These are phyloP conservation scores for Trachymyrmex septentrionalis DNA, from an alignment of 1,140 invertebrate genomes.

Conservation along the genomic window DNA sequence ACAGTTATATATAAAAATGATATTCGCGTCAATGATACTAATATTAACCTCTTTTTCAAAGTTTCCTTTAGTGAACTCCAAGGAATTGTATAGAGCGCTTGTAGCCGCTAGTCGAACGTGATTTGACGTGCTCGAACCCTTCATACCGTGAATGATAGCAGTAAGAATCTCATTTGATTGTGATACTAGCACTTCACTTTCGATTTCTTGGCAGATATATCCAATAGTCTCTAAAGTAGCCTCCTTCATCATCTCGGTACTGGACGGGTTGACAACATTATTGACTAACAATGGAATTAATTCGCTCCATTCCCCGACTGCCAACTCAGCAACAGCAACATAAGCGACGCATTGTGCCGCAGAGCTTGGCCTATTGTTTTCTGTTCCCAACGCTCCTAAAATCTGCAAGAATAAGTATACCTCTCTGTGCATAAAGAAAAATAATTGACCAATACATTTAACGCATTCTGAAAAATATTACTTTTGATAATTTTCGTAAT, in stretches of 20 bases:
- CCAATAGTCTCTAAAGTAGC: constrained; percentile 98
- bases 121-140: constrained; percentile 92
- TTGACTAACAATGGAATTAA: constrained; percentile 94
- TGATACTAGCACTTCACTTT: constrained; percentile 95
- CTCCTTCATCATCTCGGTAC: constrained; percentile 98
- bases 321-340: constrained; percentile 98
- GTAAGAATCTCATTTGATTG: constrained; percentile 99
- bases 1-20: neutral
- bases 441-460: neutral
- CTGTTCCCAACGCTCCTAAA: constrained; percentile 96
- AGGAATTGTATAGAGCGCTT: constrained; percentile 98
- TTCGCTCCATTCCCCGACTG: constrained; percentile 94
- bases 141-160: constrained; percentile 99
- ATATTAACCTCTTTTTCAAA: constrained; percentile 96
- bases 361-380: constrained; percentile 97
- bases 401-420: constrained; percentile 89
- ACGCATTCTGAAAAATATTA: neutral
- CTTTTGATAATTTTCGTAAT: neutral
- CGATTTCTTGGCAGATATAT: constrained; percentile 94
- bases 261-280: constrained; percentile 95
- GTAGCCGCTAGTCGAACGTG: constrained; percentile 98
- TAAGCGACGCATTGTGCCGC: constrained; percentile 99
- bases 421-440: neutral
- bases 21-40: neutral
- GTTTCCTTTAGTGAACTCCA: constrained; percentile 99